These are phyloP conservation scores for Chaetodon trifasciatus DNA, from an alignment of 2,797 vertebrate genomes.

Conservation along the genomic window DNA sequence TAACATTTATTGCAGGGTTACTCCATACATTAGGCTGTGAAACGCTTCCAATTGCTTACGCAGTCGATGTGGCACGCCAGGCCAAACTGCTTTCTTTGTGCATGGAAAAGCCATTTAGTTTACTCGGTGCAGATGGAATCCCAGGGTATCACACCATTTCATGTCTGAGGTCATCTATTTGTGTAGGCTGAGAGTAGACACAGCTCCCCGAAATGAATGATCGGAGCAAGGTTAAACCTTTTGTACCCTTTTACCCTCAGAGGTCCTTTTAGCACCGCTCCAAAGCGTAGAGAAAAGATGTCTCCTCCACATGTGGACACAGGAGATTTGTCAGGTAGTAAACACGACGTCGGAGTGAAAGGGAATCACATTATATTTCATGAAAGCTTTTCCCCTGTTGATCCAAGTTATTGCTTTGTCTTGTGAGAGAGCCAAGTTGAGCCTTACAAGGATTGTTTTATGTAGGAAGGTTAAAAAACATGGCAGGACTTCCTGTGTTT, in stretches of 20 bases:
- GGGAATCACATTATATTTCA: constrained; percentile 27
- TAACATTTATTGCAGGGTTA: constrained; percentile 46
- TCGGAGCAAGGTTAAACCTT: constrained; percentile 30
- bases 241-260: not conserved
- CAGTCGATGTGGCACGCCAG: constrained; percentile 31
- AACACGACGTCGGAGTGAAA: constrained; percentile 23
- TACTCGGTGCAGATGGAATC: constrained; percentile 39
- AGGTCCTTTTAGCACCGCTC: constrained; percentile 25
- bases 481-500: not conserved
- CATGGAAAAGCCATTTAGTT: constrained; percentile 70
- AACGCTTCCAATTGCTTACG: constrained; percentile 44
- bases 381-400: constrained; percentile 13
- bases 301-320: constrained; percentile 48
- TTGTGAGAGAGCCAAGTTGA: constrained; percentile 12
- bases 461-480: not conserved
- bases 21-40: constrained; percentile 44
- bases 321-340: constrained; percentile 42
- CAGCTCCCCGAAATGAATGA: constrained; percentile 35
- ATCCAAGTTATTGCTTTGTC: constrained; percentile 9
- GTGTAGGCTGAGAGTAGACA: constrained; percentile 41
- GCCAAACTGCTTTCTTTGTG: constrained; percentile 26
- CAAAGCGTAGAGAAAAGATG: constrained; percentile 8
- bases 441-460: constrained; percentile 8
- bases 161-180: constrained; percentile 70
- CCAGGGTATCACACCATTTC: constrained; percentile 34